Base-by-base conservation (phyloP, 2,797 vertebrate genomes). In the Microtus agrestis region DNA sequence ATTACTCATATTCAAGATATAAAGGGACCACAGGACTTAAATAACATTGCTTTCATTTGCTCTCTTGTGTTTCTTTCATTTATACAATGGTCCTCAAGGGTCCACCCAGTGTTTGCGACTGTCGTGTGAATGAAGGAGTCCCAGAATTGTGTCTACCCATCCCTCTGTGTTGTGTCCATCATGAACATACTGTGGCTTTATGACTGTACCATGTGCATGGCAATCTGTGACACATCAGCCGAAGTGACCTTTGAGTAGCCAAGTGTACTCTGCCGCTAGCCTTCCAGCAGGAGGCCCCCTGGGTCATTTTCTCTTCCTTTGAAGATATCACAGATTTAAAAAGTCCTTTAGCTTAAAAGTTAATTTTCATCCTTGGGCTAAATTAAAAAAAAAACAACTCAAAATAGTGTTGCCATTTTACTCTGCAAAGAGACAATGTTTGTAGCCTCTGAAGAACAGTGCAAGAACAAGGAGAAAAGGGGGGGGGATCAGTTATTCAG, bases 1-100 rank as follows among this genome's bases (percentile, higher is more conserved):
- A 98, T 98, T 98, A 98, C 98, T 99, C 98, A 98, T 98, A 98
- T 98, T 97, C 67, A 98, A 98, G 97, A 98, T 21, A 31, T 97
- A 95, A 98, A 98, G 98, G 98, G 98, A 95, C 98, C 98, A 98
- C 98, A 98, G 96, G 97, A 98, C 98, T 99, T 98, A 94, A 89
- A 96, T 84, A 96, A 96, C 63, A 43, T n/a, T 87, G 95, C 86
- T 91, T 48, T 14, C 59, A 86, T 96, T 51, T 93, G 88, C 94
- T 94, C 81, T 74, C 59, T 96, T 96, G 79, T 12, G 25, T 97
- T 97, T 92, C 96, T 97, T 98, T 97, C 34, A 48, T 94, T 95
- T 93, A 21, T 37, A 92, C 95, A 78, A 51, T n/a, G 46, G 98
- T 97, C 95, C 90, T 21, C 96, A 90, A 91, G 23, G 97, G 95